Base-by-base conservation (phyloP, 92 coral and sea anemone genomes). In the Micromussa lordhowensis region DNA sequence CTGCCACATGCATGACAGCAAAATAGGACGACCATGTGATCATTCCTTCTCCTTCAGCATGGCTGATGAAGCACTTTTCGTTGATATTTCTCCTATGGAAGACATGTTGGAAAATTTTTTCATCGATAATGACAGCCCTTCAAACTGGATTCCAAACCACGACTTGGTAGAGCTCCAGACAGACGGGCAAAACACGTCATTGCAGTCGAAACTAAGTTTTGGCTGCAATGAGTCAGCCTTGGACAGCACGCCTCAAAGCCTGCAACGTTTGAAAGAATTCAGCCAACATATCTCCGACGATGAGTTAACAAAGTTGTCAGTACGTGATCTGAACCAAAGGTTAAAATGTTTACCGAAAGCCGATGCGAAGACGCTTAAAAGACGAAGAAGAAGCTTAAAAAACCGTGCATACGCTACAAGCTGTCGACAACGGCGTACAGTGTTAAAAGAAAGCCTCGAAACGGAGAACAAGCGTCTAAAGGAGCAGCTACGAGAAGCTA, bases 391-490 rank as follows among this genome's bases (percentile, higher is more conserved):
- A 73, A 88, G 96, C 77, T 86, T 97, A 66, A 97, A 93, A 91
- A 97, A 97, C 83, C 96, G 99, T 1, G 91, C 80, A 0, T 97
- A 97, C 63, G 99, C 99, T 0, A 85, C 91, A 4, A 92, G 63
- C 82, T 92, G 93, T 59, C 88, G 99, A 1, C 73, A 72, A 28
- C 93, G 93, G 85, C 85, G 96, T 22, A 35, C 81, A 0, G 77
- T 79, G 57, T 91, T 89, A 51, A 91, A 90, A 29, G 89, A 71
- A 35, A 82, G 32, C 36, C 89, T 97, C 11, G 77, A 80, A 55
- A 68, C 70, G 9, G 79, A 78, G 51, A 93, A 96, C 38, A 34
- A 66, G 40, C 64, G 88, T 32, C 86, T 96, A 24, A 66, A 72
- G 61, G 81, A 66, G 18, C 92, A 93, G 63, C 78, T 96, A 26